Evolutionary conservation across 2,797 vertebrate species (phyloP).

Genomic region (Lagocephalus sceleratus): DNA sequence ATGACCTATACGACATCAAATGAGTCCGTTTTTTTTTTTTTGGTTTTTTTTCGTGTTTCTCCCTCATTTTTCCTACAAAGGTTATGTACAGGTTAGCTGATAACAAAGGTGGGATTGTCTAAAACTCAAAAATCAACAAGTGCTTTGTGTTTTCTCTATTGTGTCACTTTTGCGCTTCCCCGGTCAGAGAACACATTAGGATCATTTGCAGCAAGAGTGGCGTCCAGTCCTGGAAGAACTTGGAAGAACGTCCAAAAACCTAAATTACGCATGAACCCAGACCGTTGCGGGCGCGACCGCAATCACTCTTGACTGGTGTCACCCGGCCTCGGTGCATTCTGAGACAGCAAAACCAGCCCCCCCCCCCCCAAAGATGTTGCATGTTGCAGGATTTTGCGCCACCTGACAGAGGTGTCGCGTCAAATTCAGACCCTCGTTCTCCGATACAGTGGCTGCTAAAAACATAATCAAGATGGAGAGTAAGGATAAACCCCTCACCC

Average conservation of each 20-base stretch:
- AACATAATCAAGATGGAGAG: no score
- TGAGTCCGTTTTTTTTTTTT: constrained; percentile 40
- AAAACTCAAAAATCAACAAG: constrained; percentile 69
- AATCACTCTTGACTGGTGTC: constrained; percentile 1
- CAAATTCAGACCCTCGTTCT: no score
- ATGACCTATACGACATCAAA: constrained; percentile 63
- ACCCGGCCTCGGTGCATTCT: constrained; percentile 6
- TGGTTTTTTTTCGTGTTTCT: constrained; percentile 29
- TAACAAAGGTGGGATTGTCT: constrained; percentile 78
- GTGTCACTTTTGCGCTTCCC: constrained; percentile 32
- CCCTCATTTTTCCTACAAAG: constrained; percentile 58
- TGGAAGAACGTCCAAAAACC: constrained; percentile 30
- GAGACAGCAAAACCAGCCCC: not conserved
- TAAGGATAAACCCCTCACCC: no score
- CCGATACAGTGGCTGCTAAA: no score
- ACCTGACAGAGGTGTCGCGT: no score
- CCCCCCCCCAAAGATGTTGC: constrained; percentile 2
- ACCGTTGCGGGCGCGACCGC: constrained; percentile 25
- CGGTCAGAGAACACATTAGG: constrained; percentile 1
- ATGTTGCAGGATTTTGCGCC: no score
- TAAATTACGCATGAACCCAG: constrained; percentile 14
- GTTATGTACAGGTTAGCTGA: constrained; percentile 74
- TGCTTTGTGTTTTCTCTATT: constrained; percentile 59
- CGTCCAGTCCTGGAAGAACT: constrained; percentile 46
- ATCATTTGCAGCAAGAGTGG: constrained; percentile 13